Conservation (phyloP, 2,888 invertebrate species). For the Plebejus argus region DNA sequence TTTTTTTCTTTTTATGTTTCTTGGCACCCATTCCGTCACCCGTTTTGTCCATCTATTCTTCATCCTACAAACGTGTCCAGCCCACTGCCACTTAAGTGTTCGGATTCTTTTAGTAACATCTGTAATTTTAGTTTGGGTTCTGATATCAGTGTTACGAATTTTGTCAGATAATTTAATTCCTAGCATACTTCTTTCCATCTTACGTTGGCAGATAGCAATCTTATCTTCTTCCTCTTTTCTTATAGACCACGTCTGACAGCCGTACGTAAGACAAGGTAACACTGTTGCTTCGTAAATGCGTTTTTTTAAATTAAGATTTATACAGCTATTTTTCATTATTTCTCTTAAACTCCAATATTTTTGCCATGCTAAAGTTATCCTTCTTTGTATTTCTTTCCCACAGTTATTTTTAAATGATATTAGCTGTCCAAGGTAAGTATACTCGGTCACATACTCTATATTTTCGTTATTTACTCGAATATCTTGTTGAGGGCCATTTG, state of each 20-base stretch:
- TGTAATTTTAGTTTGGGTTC: not conserved
- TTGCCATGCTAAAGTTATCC: constrained; percentile 18
- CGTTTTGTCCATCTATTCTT: too few relatives aligned
- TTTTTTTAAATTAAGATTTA: not conserved
- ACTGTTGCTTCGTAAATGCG: not conserved
- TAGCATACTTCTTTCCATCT: constrained; percentile 27
- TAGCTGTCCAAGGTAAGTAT: constrained; percentile 2
- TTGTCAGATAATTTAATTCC: not conserved
- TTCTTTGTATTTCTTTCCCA: constrained; percentile 3
- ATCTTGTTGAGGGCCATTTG: not conserved
- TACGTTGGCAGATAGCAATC: constrained; percentile 1
- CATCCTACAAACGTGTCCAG: too few relatives aligned
- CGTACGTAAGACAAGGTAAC: constrained; percentile 10
- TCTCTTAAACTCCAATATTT: constrained; percentile 1
- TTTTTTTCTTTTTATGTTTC: too few relatives aligned
- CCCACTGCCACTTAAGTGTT: too few relatives aligned
- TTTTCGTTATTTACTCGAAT: too few relatives aligned
- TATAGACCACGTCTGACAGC: constrained; percentile 21
- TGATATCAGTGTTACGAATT: too few relatives aligned
- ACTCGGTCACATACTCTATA: too few relatives aligned
- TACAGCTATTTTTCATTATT: constrained; percentile 20
- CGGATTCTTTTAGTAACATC: too few relatives aligned
- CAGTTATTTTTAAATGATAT: not conserved
- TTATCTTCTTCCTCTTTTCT: constrained; percentile 2
- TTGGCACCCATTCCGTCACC: too few relatives aligned